A percentile compares a stretch with the other conserved stretches of the same genome.
Evolutionary conservation across 1,140 invertebrate genomes (phyloP).

Genomic region (Steinernema feltiae): DNA sequence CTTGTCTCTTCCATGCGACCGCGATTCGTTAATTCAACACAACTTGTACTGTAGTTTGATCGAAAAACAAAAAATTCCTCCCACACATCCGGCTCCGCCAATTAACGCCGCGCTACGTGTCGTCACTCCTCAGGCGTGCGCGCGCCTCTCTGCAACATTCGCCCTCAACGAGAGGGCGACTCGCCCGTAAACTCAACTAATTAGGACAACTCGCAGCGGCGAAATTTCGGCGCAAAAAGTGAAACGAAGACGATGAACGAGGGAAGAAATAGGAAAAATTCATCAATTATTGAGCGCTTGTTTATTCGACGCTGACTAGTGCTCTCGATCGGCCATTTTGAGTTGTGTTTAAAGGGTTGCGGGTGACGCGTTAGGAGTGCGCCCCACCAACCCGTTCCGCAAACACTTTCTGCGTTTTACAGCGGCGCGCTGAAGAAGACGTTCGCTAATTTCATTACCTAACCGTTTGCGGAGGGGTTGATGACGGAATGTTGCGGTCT

Average conservation of each 20-base stretch:
- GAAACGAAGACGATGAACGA: not conserved
- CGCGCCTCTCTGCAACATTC: no score
- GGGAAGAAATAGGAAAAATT: not conserved
- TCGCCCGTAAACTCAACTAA: no score
- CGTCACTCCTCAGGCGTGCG: no score
- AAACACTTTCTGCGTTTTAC: constrained; percentile 18
- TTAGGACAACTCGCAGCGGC: no score
- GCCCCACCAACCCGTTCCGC: constrained; percentile 10
- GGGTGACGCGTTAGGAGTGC: not conserved
- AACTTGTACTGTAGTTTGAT: no score
- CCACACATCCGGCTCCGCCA: not conserved
- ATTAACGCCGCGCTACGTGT: no score
- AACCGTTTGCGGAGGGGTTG: not conserved
- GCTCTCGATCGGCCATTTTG: not conserved
- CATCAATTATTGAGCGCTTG: constrained; percentile 5
- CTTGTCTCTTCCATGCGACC: no score
- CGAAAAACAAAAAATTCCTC: not conserved
- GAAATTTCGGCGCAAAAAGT: not conserved
- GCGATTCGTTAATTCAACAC: no score
- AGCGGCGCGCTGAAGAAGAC: constrained; percentile 14
- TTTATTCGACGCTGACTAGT: not conserved
- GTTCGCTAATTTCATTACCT: constrained; percentile 17
- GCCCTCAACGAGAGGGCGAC: no score
- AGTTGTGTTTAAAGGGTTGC: not conserved
- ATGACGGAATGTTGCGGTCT: no score